Base-by-base conservation (phyloP, 2,113 vertebrate species). In the Atherinomorus stipes region DNA sequence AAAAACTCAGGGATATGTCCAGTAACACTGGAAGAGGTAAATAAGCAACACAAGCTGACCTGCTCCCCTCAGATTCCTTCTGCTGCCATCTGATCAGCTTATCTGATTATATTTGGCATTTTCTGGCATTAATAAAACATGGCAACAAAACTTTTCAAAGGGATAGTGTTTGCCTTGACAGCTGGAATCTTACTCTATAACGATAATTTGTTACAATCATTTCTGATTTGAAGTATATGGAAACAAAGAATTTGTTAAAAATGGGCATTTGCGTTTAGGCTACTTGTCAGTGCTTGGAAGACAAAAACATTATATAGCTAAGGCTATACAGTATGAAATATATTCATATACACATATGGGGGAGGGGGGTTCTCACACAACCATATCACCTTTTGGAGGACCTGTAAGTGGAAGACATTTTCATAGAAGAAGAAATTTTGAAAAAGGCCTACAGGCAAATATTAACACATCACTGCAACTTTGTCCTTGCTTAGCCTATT, bases 1-100 rank as follows among this genome's bases (percentile, higher is more conserved):
- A 79, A 71, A 85, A 73, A 74, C 90, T 90, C 91, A 90, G 93
- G 91, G 92, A 92, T 71, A 95, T 95, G 94, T 94, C 93, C 91
- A 87, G 57, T 85, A 78, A 80, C 88, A 88, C 75, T 65, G 92
- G 89, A 85, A 93, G 93, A 95, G 93, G 94, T 95, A 95, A 94
- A 89, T 89, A 85, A 75, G 76, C 84, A 68, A 67, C 57, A 58
- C 22, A 3, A 72, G 42, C 56, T 37, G 50, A 23, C 12, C 28
- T 34, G 21, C 28, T 34, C 11, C 9, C 22, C 56, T 23, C 9
- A 37, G 37, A 22, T 28, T 38, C 18, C 10, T 53, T 4, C 60
- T 65, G 19, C 22, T 28, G 31, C 56, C 38, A 45, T 15, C 52
- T 31, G 47, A 51, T 23, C 45, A 60, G 38, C 11, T 54, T 38